Conservation (phyloP, 2,888 invertebrate species). For the Lasioglossum lativentre region DNA sequence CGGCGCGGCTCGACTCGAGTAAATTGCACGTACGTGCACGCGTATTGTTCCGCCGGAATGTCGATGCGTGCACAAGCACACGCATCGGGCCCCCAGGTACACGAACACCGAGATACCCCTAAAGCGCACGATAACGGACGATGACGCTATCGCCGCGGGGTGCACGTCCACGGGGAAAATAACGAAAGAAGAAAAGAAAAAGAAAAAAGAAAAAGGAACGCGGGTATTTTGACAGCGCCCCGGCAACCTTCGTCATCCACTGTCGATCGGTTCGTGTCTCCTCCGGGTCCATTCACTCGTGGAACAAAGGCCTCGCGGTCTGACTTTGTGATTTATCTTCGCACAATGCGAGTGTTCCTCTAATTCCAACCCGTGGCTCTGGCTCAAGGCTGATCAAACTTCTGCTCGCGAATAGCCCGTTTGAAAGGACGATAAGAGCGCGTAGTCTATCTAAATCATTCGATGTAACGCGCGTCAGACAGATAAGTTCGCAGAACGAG, state of each 20-base stretch:
- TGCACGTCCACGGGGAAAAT: constrained; percentile 38
- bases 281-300: constrained; percentile 41
- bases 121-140: constrained; percentile 69
- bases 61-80: neutral
- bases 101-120: constrained; percentile 24
- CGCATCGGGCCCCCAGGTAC: neutral
- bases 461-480: constrained; percentile 43
- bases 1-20: constrained; percentile 31
- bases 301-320: constrained; percentile 58
- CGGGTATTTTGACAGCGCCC: constrained; percentile 79
- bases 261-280: constrained; percentile 64
- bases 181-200: too few species aligned
- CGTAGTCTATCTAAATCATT: constrained; percentile 53
- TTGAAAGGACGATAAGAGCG: neutral
- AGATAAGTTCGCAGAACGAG: constrained; percentile 54
- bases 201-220: constrained; percentile 58
- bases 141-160: constrained; percentile 76
- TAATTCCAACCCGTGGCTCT: neutral
- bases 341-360: constrained; percentile 13
- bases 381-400: constrained; percentile 24
- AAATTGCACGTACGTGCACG: constrained; percentile 49
- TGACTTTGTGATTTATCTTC: constrained; percentile 50
- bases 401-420: constrained; percentile 15
- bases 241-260: constrained; percentile 77
- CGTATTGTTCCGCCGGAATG: constrained; percentile 27